Evolutionary conservation across 2,888 invertebrate species (phyloP).

Genomic region (Drosophila subsilvestris): DNA sequence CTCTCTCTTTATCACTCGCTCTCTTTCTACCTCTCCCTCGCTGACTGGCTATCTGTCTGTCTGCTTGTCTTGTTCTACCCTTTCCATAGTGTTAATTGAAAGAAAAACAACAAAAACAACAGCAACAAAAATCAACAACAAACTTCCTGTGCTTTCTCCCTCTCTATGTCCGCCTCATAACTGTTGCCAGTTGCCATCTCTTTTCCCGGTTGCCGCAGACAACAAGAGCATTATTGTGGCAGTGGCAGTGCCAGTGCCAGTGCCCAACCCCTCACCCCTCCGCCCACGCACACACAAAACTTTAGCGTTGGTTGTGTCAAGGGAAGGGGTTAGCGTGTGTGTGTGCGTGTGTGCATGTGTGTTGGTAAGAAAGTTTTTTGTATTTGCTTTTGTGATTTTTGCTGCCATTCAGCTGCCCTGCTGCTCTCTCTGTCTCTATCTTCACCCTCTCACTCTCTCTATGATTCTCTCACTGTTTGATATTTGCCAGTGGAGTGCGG

Average conservation of each 20-base stretch:
- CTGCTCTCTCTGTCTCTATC: slow-evolving; percentile 4
- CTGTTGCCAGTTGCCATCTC: slow-evolving; percentile 40
- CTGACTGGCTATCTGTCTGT: slow-evolving; percentile 22
- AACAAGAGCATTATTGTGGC: slow-evolving; percentile 79
- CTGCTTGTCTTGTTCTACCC: slow-evolving; percentile 15
- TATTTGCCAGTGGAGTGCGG: slow-evolving; percentile 70
- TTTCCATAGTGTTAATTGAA: slow-evolving; percentile 58
- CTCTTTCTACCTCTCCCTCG: slow-evolving; percentile 22
- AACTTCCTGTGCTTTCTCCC: slow-evolving; percentile 65
- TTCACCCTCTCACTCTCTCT: slow-evolving; percentile 4
- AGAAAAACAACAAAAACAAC: slow-evolving; percentile 38
- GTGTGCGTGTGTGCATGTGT: slow-evolving; percentile 30
- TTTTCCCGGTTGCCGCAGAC: slow-evolving; percentile 70
- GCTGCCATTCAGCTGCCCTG: slow-evolving; percentile 29
- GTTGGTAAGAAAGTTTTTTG: slow-evolving; percentile 69
- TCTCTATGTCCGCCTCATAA: slow-evolving; percentile 45
- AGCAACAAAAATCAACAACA: slow-evolving; percentile 58
- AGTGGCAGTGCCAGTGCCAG: slow-evolving; percentile 42
- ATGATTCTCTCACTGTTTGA: slow-evolving; percentile 46
- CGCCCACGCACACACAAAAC: slow-evolving; percentile 32
- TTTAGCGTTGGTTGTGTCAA: slow-evolving; percentile 27
- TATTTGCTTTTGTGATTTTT: slow-evolving; percentile 62
- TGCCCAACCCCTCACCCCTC: slow-evolving; percentile 13
- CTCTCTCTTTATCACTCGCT: slow-evolving; percentile 15
- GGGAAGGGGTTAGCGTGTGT: slow-evolving; percentile 7